Evolutionary conservation across 2,797 vertebrate species (phyloP).

Genomic region (Chelmon rostratus): DNA sequence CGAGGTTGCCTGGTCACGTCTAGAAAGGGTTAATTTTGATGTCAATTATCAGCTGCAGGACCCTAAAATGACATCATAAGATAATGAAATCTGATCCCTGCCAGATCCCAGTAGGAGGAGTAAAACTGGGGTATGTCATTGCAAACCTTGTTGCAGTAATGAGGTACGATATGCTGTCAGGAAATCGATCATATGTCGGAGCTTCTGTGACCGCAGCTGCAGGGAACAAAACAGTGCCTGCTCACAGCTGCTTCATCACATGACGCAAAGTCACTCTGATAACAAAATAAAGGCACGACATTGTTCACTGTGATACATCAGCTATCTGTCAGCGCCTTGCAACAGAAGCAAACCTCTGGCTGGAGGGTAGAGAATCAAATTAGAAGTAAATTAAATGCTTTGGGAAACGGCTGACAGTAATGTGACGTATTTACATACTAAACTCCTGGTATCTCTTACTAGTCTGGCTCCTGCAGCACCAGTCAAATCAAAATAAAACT

Average conservation of each 20-base stretch:
- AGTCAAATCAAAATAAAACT: slow-evolving; percentile 5
- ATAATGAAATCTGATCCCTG: slow-evolving; percentile 32
- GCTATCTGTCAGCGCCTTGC: not conserved
- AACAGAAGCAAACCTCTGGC: not conserved
- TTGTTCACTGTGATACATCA: not conserved
- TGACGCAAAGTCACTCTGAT: not conserved
- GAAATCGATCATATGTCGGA: slow-evolving; percentile 27
- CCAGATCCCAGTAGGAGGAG: slow-evolving; percentile 13
- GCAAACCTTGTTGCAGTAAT: slow-evolving; percentile 10
- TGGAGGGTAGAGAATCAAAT: not conserved
- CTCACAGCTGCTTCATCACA: slow-evolving; percentile 5
- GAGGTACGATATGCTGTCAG: not conserved
- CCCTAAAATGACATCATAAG: slow-evolving; percentile 4
- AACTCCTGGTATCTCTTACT: not conserved
- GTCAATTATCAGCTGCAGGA: not conserved
- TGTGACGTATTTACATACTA: not conserved
- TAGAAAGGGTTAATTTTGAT: not conserved
- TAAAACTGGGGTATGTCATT: not conserved
- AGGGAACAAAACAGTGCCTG: not conserved
- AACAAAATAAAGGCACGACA: not conserved
- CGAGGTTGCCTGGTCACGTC: not conserved
- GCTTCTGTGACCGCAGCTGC: slow-evolving; percentile 19
- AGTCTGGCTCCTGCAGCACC: not conserved
- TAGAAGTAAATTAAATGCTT: slow-evolving; percentile 11
- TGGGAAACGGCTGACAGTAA: slow-evolving; percentile 11